Base-by-base conservation (phyloP, 2,797 vertebrate genomes). In the Lutra lutra region DNA sequence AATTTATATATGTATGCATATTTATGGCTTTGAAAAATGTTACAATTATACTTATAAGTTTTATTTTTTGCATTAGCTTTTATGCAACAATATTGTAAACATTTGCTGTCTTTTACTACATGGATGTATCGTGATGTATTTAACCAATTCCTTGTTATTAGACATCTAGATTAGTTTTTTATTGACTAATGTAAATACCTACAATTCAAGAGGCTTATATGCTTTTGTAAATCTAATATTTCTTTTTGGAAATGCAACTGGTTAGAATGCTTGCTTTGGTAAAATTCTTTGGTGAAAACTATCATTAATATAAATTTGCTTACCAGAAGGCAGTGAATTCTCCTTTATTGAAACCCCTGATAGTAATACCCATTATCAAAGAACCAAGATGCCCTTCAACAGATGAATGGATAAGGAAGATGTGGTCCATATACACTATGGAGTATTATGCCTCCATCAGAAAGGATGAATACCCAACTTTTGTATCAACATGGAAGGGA, bases 21-120 rank as follows among this genome's bases (percentile, higher is more conserved):
- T 90, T 95, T 86, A 43, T 64, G 77, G 77, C 87, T 96, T 92
- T 43, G 14, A 58, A 92, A 95, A 94, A 43, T 51, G 7, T 70
- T 73, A n/a, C 77, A 17, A 73, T 89, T 86, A 82, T 97, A 75
- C 15, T 70, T 89, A 5, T 48, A 85, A 92, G 23, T 95, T 91
- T 5, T 80, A n/a, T 72, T 87, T 94, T 92, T 96, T 84, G 23
- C 77, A 80, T 66, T 92, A 35, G 93, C 91, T 93, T 87, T 95
- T 25, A 84, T 72, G 89, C 13, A 79, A 73, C 11, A 79, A n/a
- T 82, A 64, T 86, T 86, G 2, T 78, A 94, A 64, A 77, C 17
- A 70, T 68, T 83, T 94, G 5, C 9, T 77, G 51, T 68, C 12
- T 92, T 90, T 85, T 78, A 78, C 43, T 89, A 64, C 8, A 48